Evolutionary conservation across 2,888 invertebrate species (phyloP).

Genomic region (Julus scandinavius): DNA sequence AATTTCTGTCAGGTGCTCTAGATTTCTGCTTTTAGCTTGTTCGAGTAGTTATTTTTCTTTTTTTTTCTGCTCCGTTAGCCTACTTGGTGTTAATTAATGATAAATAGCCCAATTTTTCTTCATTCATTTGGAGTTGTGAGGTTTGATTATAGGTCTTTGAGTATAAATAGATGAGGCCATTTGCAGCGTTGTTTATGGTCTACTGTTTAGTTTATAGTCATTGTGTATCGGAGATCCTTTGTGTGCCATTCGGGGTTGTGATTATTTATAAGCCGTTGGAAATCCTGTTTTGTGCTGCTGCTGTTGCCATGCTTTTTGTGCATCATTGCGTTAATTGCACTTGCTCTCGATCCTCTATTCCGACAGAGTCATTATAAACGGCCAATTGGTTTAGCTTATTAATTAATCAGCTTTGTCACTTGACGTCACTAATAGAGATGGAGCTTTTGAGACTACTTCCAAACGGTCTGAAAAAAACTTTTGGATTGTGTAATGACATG

Average conservation of each 20-base stretch:
- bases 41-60: neutral
- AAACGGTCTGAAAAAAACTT: neutral
- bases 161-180: conserved; percentile 34
- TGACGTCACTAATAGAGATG: neutral
- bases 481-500: neutral
- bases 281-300: conserved; percentile 21
- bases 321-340: neutral
- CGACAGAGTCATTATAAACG: neutral
- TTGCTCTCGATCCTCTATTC: neutral
- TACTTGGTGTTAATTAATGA: neutral
- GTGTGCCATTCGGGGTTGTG: neutral
- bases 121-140: neutral
- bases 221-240: conserved; percentile 18
- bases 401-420: neutral
- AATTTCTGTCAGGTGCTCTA: neutral
- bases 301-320: conserved; percentile 3
- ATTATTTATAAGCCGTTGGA: conserved; percentile 28
- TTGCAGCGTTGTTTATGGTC: conserved; percentile 14
- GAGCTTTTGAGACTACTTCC: neutral
- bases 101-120: conserved; percentile 33
- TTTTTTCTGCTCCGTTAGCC: neutral
- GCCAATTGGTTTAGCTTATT: neutral
- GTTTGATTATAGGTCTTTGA: neutral
- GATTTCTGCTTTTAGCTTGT: neutral
- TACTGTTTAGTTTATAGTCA: conserved; percentile 5